Conservation (phyloP, 2,797 vertebrate genomes). For the Lagodon rhomboides region DNA sequence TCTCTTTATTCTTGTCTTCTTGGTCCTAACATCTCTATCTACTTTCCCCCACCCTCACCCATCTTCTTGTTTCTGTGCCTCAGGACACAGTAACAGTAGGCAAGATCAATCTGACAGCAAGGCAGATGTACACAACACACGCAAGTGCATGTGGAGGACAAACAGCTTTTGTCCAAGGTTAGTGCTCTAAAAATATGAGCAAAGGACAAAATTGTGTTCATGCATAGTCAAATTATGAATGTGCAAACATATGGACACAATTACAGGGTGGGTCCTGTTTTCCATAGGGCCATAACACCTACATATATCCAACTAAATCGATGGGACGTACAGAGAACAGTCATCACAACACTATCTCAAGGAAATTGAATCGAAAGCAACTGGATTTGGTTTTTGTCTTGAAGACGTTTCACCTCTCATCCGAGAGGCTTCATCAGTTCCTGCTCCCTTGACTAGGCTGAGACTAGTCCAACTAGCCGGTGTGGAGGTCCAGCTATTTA, state of each 20-base stretch:
- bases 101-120: slow-evolving; percentile 51
- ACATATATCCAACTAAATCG: slow-evolving; percentile 16
- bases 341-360: slow-evolving; percentile 15
- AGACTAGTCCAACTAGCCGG: too few species aligned
- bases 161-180: slow-evolving; percentile 41
- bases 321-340: slow-evolving; percentile 28
- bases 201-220: background rate
- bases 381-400: too few species aligned
- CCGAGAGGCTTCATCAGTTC: too few species aligned
- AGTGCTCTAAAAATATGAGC: slow-evolving; percentile 41
- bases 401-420: too few species aligned
- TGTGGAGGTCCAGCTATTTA: too few species aligned
- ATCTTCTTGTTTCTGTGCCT: slow-evolving; percentile 31
- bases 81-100: slow-evolving; percentile 12
- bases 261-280: slow-evolving; percentile 16
- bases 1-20: background rate
- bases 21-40: slow-evolving; percentile 24
- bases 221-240: slow-evolving; percentile 8
- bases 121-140: slow-evolving; percentile 26
- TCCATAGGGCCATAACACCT: background rate
- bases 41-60: background rate
- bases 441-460: too few species aligned
- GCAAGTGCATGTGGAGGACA: slow-evolving; percentile 8
- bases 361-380: too few species aligned
- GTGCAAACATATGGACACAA: slow-evolving; percentile 10